Base-by-base conservation (phyloP, 2,797 vertebrate species). In the Propithecus perrieri region DNA sequence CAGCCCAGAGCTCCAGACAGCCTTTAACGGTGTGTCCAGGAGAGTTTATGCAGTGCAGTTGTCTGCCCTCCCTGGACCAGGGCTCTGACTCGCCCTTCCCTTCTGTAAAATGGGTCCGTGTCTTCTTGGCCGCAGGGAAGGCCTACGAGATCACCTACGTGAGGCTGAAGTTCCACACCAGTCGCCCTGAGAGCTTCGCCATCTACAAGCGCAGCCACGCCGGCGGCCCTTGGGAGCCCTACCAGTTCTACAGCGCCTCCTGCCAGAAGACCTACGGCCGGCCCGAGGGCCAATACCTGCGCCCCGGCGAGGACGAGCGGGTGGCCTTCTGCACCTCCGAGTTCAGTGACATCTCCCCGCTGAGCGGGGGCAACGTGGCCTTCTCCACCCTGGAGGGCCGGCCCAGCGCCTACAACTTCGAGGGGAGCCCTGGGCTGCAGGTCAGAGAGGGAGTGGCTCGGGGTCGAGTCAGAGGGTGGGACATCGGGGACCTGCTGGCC, bases 341-440 rank as follows among this genome's bases (percentile, higher is more conserved):
- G 97, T 99, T 99, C 98, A 99, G 99, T 0, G 99, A 99, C 98
- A 99, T 99, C 98, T 99, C 99, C 17, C 99, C 99, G 0, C 98
- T 99, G 83, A 99, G 99, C 0, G 99, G 99, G 0, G 99, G 99
- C 95, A 99, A 99, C 0, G 99, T 99, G 96, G 99, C 99, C 69
- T 99, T 99, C 98, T 99, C 99, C 85, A 99, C 99, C 18, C 98
- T 99, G 30, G 99, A 99, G 98, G 99, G 99, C 88, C 98, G 99
- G 30, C 99, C 99, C 93, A 99, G 99, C 0, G 99, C 99, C 24
- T 99, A 99, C 99, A 99, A 99, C 96, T 99, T 99, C 0, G 99
- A 99, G 14, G 99, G 99, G 75, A 99, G 99, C 89, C 85, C 98
- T 0, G 96, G 98, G 4, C 95, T 99, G 83, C 99, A 99, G 99